Base-by-base conservation (phyloP, 1,140 invertebrate species). In the Harpegnathos saltator region DNA sequence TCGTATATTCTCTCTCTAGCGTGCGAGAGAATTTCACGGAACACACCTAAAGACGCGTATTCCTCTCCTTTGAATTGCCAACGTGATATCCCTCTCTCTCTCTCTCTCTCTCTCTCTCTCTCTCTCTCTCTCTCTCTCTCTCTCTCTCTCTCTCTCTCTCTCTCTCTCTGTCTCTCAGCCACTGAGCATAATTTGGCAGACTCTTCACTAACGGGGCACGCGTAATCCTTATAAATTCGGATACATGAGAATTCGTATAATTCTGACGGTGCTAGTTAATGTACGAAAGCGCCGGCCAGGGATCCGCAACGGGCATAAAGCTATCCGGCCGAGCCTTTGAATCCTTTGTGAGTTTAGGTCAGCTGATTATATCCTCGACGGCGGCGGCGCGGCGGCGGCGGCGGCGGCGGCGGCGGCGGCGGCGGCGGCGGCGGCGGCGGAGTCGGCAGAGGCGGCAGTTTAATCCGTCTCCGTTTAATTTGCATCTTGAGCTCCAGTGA, bases 401-500 rank as follows among this genome's bases (percentile, higher is more conserved):
- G 22, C 19, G 44, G 48, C 29, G 29, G 29, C 29, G 5, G 29
- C 5, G 29, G 29, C 29, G 29, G n/a, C 29, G 38, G 38, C 38
- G 38, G 7, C 3, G 38, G 38, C 38, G 38, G n/a, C 3, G 38
- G 1, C 38, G 38, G 3, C 52, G 15, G 1, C 19, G 19, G 22
- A n/a, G n/a, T n/a, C 19, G 44, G 48, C 29, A 5, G 29, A 1
- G 5, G 29, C 5, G 29, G 29, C 29, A n/a, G 29, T 65, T 33
- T 77, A 77, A 77, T 77, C n/a, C n/a, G 33, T 77, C 62, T 68
- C 17, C 29, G 19, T 68, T 44, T 68, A 19, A 78, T 78, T 68
- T 78, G 48, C 50, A 78, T 68, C n/a, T 68, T 56, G n/a, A n/a
- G 12, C 65, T 11, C 33, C 22, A 4, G 7, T 65, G 29, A 5